Conservation (phyloP, 23 tunicate genomes). For the Phallusia fumigata region DNA sequence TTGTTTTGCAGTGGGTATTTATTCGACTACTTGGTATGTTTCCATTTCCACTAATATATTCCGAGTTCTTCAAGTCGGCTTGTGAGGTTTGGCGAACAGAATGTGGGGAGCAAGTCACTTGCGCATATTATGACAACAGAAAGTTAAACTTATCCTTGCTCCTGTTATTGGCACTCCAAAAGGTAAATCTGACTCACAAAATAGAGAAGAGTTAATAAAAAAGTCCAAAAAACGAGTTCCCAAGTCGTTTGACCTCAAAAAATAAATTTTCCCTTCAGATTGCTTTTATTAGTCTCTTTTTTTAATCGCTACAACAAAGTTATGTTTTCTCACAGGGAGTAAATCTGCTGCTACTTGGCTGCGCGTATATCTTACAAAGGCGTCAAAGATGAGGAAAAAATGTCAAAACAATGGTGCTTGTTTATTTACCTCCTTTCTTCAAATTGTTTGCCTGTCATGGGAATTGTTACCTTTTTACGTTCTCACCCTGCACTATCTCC, state of each 20-base stretch:
- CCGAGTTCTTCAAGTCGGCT: not conserved
- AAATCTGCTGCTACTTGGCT: not conserved
- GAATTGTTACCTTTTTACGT: too few relatives aligned
- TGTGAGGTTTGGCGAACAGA: not conserved
- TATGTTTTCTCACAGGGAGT: not conserved
- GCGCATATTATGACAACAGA: not conserved
- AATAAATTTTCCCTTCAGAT: too few relatives aligned
- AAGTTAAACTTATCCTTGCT: not conserved
- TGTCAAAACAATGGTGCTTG: too few relatives aligned
- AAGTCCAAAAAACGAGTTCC: too few relatives aligned
- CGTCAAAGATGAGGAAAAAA: not conserved
- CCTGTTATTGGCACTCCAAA: not conserved
- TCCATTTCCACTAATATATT: not conserved
- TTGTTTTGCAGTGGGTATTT: constrained; percentile 11
- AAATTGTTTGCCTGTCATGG: too few relatives aligned
- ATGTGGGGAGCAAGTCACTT: not conserved
- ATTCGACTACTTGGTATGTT: constrained; percentile 2
- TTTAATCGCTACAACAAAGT: too few relatives aligned
- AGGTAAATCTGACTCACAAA: not conserved
- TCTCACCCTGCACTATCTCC: too few relatives aligned
- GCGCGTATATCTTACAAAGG: not conserved
- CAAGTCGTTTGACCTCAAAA: too few relatives aligned
- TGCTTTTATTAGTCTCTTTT: too few relatives aligned
- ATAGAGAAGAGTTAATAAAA: too few relatives aligned
- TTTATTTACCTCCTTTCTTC: too few relatives aligned